Conservation (phyloP, 1,140 invertebrate genomes). For the Formica exsecta region DNA sequence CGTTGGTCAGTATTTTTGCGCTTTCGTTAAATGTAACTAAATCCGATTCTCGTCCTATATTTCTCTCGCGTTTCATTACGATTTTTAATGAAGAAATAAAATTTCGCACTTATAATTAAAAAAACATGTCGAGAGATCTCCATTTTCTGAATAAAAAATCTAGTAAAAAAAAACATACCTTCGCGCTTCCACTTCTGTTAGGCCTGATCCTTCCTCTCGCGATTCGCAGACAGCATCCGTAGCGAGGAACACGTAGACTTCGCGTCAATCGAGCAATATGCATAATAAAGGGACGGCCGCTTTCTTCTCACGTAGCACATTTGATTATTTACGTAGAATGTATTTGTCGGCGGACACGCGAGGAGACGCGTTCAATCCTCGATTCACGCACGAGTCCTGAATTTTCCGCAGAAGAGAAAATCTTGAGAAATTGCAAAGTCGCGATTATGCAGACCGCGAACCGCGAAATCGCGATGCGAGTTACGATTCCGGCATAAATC, state of each 20-base stretch:
- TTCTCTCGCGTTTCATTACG: neutral
- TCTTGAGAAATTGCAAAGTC: slow-evolving; percentile 28
- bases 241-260: slow-evolving; percentile 31
- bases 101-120: neutral
- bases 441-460: slow-evolving; percentile 1
- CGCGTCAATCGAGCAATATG: slow-evolving; percentile 28
- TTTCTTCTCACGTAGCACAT: slow-evolving; percentile 47
- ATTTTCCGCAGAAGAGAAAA: neutral
- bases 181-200: slow-evolving; percentile 14
- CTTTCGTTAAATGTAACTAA: neutral
- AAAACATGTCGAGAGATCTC: neutral
- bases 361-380: slow-evolving; percentile 10
- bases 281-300: slow-evolving; percentile 38
- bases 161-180: slow-evolving; percentile 25
- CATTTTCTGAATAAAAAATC: neutral
- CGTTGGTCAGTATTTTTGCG: slow-evolving; percentile 5
- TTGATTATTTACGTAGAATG: slow-evolving; percentile 36
- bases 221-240: slow-evolving; percentile 37
- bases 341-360: slow-evolving; percentile 4
- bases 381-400: slow-evolving; percentile 7
- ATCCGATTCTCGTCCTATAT: neutral
- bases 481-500: neutral
- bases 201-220: slow-evolving; percentile 47
- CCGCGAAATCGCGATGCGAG: neutral
- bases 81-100: neutral